phyloP scores from a whole-genome alignment of 2,113 vertebrate genomes.

The Phoxinus phoxinus region DNA sequence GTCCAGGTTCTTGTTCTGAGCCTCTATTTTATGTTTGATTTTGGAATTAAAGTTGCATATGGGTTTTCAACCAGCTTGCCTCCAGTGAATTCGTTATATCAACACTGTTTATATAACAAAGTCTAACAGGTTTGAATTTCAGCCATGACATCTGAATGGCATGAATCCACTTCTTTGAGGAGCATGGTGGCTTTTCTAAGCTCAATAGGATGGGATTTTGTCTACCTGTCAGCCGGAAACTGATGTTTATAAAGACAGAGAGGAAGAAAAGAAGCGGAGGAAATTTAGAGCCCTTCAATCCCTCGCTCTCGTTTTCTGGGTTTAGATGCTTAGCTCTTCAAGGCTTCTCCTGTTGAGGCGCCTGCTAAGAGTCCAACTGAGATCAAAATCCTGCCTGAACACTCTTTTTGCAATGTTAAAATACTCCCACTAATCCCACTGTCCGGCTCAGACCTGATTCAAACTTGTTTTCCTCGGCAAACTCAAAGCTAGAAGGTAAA shows the following conservation, averaged over 20 bases:
- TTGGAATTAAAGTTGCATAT: too few species aligned
- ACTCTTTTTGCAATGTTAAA: neutral
- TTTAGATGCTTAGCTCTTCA: slow-evolving; percentile 11
- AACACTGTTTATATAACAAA: neutral
- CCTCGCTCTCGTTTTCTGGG: neutral
- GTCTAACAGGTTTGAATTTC: neutral
- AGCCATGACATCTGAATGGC: neutral
- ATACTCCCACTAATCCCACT: slow-evolving; percentile 10
- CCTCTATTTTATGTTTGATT: too few species aligned
- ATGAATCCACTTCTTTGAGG: neutral
- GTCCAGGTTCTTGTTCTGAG: too few species aligned
- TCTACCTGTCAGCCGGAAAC: slow-evolving; percentile 3
- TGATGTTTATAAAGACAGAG: slow-evolving; percentile 7
- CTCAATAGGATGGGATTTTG: slow-evolving; percentile 8
- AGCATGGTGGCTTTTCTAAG: slow-evolving; percentile 7
- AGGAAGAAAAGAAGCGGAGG: slow-evolving; percentile 6
- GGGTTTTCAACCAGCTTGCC: too few species aligned
- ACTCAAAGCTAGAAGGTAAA: neutral
- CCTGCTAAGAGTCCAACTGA: neutral
- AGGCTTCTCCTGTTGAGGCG: neutral
- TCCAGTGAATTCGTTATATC: too few species aligned
- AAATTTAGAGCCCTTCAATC: slow-evolving; percentile 10
- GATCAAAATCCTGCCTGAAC: slow-evolving; percentile 7
- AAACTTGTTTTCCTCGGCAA: neutral
- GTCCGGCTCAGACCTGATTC: neutral